Base-by-base conservation (phyloP, 1,140 invertebrate species). In the Drosophila eugracilis region DNA sequence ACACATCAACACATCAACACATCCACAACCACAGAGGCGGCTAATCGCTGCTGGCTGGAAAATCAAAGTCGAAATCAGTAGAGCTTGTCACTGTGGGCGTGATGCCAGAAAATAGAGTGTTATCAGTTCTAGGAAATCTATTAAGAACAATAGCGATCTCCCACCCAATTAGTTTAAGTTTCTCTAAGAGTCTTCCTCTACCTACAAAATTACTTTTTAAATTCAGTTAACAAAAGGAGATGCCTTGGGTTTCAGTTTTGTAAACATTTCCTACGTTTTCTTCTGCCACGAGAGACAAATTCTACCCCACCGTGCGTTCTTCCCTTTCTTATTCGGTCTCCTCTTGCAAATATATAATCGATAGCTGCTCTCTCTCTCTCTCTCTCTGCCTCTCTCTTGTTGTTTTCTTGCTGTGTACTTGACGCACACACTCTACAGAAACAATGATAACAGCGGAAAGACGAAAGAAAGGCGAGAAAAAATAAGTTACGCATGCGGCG, bases 401-500 rank as follows among this genome's bases (percentile, higher is more conserved):
- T 32, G 3, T 12, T 32, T 32, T 32, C 30, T n/a, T n/a, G n/a
- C n/a, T n/a, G n/a, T 48, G 55, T 78, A 74, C 60, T 74, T 58
- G 60, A 67, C 69, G 50, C 49, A 66, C 39, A 62, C n/a, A 39
- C 30, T 57, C 41, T 36, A 67, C 53, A 75, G 69, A 58, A 47
- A 59, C 73, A 76, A 57, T 55, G 66, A 77, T 77, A 77, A 77
- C 55, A 39, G 26, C 37, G 24, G 32, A 22, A 26, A 22, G 42
- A n/a, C 28, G 65, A 66, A 62, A 62, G 50, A 70, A 58, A 59
- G 44, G 24, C 39, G 48, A 74, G 54, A 74, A 75, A 48, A 41
- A 79, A 76, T 70, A 72, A 49, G 78, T 77, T 81, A 81, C 78
- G 78, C 78, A 81, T 81, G 78, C 78, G 78, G 78, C 73, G 78